Base-by-base conservation (phyloP, 2,797 vertebrate genomes). In the Threskiornis aethiopicus region DNA sequence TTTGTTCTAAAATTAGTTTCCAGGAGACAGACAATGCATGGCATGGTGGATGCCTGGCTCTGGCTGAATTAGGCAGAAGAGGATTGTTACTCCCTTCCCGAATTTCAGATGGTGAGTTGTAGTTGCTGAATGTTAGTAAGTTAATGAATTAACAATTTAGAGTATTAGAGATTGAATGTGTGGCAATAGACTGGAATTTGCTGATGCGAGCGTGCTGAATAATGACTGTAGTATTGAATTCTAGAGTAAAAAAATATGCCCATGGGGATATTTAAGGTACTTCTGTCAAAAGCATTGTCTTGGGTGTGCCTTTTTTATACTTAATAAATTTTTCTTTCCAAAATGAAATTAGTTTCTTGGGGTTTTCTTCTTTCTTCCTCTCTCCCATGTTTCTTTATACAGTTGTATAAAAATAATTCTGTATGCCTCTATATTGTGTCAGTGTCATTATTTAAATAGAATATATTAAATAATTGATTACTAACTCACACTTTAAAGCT, bases 21-120 rank as follows among this genome's bases (percentile, higher is more conserved):
- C 99, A 99, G 97, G 99, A 99, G 96, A 99, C 99, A 0, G 99
- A 99, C 96, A 99, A 98, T 3, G 98, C 99, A 0, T 99, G 99
- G 99, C 99, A 99, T 9, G 99, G 99, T 0, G 99, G 99, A 52
- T 99, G 99, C 95, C 98, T 99, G 87, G 99, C 99, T 5, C 97
- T 99, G 94, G 99, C 99, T 8, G 99, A 99, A 90, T 98, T 99
- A 54, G 99, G 99, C 70, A 98, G 99, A 78, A 98, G 99, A 98
- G 99, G 99, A 82, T 98, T 99, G 92, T 96, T 99, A 86, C 98
- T 99, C 49, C 99, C 99, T 29, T 99, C 99, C 22, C 98, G 99
- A 35, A 98, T 99, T 26, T 81, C 98, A 31, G 98, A 99, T 55
- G 99, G 99, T 99, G 98, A 82, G 98, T 98, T 94, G 41, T 12